Evolutionary conservation across 2,888 invertebrate species (phyloP).

Genomic region (Parnassius orleans): DNA sequence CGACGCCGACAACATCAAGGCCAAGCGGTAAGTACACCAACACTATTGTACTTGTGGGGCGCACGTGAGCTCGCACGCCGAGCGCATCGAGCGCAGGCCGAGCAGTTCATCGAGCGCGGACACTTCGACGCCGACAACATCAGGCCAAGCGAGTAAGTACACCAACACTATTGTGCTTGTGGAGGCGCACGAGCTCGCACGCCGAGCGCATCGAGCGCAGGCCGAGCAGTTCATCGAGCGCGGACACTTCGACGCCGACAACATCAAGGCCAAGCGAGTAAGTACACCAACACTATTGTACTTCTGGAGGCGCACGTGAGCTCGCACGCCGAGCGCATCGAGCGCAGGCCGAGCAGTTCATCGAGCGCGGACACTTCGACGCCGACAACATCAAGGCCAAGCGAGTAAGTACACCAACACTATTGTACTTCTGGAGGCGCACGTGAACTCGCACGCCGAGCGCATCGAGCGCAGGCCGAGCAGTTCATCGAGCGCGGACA

Average conservation of each 20-base stretch:
- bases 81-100: slow-evolving; percentile 96
- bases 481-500: slow-evolving; percentile 97
- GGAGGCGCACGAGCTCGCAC: slow-evolving; percentile 97
- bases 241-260: slow-evolving; percentile 98
- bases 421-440: slow-evolving; percentile 98
- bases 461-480: slow-evolving; percentile 95
- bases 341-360: slow-evolving; percentile 95
- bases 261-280: slow-evolving; percentile 94
- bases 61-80: slow-evolving; percentile 97
- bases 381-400: slow-evolving; percentile 96
- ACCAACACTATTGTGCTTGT: too few species aligned
- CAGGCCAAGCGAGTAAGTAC: too few species aligned
- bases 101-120: slow-evolving; percentile 94
- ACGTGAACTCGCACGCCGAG: slow-evolving; percentile 97
- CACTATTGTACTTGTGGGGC: too few species aligned
- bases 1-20: too few species aligned
- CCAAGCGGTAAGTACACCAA: too few species aligned
- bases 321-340: slow-evolving; percentile 97
- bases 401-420: too few species aligned
- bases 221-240: slow-evolving; percentile 95
- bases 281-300: too few species aligned
- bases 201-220: slow-evolving; percentile 96
- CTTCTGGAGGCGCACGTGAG: slow-evolving; percentile 97
- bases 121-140: slow-evolving; percentile 99
- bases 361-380: slow-evolving; percentile 97